Evolutionary conservation across 2,888 invertebrate species (phyloP).

Genomic region (Ommatoiulus sabulosus): DNA sequence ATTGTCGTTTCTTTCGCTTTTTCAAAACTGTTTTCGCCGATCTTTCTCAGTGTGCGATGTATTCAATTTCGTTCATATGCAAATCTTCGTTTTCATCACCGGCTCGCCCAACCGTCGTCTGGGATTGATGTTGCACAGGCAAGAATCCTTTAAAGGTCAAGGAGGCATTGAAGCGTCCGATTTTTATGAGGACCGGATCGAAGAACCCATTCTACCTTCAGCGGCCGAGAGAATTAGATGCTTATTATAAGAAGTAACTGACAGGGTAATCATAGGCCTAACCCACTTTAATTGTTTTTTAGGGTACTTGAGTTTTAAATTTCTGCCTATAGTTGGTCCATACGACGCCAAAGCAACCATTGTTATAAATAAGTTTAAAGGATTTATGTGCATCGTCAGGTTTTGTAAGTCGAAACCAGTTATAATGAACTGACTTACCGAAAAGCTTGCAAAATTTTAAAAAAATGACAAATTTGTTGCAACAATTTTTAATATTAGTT

Average conservation of each 20-base stretch:
- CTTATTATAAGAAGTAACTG: background rate
- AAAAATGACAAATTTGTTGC: no score
- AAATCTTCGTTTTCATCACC: background rate
- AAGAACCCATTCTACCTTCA: background rate
- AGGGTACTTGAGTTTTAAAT: background rate
- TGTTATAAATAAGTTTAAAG: background rate
- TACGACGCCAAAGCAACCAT: background rate
- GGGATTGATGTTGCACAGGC: background rate
- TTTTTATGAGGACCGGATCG: background rate
- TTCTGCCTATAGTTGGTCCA: background rate
- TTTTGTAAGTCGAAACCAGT: background rate
- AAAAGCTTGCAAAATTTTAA: background rate
- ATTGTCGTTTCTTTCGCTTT: constrained; percentile 23
- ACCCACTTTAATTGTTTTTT: background rate
- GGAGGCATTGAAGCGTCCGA: background rate
- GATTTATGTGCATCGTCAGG: background rate
- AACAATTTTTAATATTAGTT: no score
- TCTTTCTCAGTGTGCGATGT: background rate
- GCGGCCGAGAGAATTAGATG: background rate
- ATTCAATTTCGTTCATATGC: background rate
- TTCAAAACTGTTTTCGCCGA: background rate
- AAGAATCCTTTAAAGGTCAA: no score
- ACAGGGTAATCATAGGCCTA: constrained; percentile 9
- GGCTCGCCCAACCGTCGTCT: background rate
- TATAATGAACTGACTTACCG: background rate